These are phyloP conservation scores for Strigops habroptila DNA, from an alignment of 2,113 vertebrate genomes.

Conservation along the genomic window DNA sequence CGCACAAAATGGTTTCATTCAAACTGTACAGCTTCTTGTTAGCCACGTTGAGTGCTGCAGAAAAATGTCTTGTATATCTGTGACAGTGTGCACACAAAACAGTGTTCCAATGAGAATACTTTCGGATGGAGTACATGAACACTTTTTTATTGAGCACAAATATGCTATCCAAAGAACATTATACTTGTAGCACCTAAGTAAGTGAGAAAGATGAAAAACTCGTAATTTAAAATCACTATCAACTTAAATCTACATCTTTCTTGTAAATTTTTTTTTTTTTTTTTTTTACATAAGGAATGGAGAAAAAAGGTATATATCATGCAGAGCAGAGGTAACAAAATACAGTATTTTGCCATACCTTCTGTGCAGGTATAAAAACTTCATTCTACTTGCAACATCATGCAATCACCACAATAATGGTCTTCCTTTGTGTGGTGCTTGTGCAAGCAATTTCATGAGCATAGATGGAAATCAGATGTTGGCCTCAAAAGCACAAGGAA, in stretches of 20 bases:
- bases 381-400: background rate
- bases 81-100: background rate
- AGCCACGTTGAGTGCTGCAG: fast-evolving
- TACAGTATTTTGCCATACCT: fast-evolving
- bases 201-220: background rate
- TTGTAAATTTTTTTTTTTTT: background rate
- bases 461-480: background rate
- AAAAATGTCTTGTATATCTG: background rate
- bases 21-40: background rate
- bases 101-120: background rate
- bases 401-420: background rate
- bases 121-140: background rate
- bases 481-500: background rate
- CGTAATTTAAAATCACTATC: background rate
- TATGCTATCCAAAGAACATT: background rate
- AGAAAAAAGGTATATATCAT: background rate
- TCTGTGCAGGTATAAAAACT: background rate
- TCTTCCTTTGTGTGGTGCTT: background rate
- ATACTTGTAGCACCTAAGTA: background rate
- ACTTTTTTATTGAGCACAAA: background rate
- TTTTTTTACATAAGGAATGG: background rate
- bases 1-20: background rate
- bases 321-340: fast-evolving
- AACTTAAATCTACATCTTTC: background rate
- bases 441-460: background rate